Evolutionary conservation across 2,797 vertebrate species (phyloP).

Genomic region (Esox lucius): DNA sequence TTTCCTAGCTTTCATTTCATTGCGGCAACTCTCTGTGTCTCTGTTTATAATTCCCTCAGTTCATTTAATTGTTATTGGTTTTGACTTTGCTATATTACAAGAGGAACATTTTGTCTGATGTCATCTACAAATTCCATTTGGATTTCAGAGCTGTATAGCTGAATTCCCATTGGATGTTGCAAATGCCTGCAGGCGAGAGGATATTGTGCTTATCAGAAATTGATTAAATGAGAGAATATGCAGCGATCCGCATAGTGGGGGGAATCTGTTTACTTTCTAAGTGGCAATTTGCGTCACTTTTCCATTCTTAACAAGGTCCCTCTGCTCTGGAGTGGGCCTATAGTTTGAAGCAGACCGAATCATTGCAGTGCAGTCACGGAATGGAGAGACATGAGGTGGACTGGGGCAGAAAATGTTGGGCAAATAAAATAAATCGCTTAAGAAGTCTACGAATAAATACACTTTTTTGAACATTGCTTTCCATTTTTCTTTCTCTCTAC

Average conservation of each 20-base stretch:
- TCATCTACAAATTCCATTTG: slow-evolving; percentile 29
- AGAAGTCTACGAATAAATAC: neutral
- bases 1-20: slow-evolving; percentile 41
- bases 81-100: slow-evolving; percentile 23
- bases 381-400: neutral
- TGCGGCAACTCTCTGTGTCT: slow-evolving; percentile 18
- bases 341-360: slow-evolving; percentile 13
- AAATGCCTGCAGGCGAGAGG: neutral
- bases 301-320: slow-evolving; percentile 46
- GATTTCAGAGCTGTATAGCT: slow-evolving; percentile 9
- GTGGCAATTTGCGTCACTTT: slow-evolving; percentile 33
- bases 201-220: slow-evolving; percentile 48
- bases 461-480: neutral
- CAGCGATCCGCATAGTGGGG: slow-evolving; percentile 38
- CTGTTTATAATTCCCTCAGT: slow-evolving; percentile 30
- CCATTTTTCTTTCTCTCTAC: neutral
- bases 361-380: slow-evolving; percentile 10
- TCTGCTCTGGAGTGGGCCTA: slow-evolving; percentile 40
- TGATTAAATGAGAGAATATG: slow-evolving; percentile 57
- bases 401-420: neutral
- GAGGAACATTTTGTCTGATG: slow-evolving; percentile 22
- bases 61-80: slow-evolving; percentile 38
- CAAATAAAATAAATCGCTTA: neutral
- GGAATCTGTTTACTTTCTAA: slow-evolving; percentile 58
- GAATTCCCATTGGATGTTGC: neutral